Evolutionary conservation across 2,888 invertebrate species (phyloP), one percentile per base, ranked within the genome.

Genomic region (Notodonta ziczac): DNA sequence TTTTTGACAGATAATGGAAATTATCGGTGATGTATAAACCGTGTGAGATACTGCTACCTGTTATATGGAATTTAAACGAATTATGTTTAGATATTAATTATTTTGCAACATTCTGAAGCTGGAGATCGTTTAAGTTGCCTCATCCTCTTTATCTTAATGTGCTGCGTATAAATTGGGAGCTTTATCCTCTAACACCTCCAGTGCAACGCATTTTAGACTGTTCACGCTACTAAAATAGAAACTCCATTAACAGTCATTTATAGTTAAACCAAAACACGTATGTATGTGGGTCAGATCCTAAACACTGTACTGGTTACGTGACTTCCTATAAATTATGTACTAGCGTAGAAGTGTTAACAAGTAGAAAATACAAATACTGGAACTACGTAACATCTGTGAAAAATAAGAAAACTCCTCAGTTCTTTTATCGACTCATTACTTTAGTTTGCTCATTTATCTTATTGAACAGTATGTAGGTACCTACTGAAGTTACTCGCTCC

Each of bases 211-310:
- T 57, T 56, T 51, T 42, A 56, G 32, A 61, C 60, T 54, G 58
- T 24, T 62, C 54, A 51, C 35, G n/a, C 51, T 62, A 52, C 60
- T 32, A 35, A 63, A 72, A 70, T 65, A 62, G 50, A 62, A 70
- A 56, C 50, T 65, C 61, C 63, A 70, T 70, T 72, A 70, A 61
- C 56, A 72, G 65, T 73, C 67, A 67, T 67, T 72, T 69, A 67
- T 59, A 62, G 73, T 70, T 64, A 65, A 50, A 56, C 57, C 70
- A 72, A 56, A 54, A 67, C 54, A 39, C 5, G 59, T 50, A 73
- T 61, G 58, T 70, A 55, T 70, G 71, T 60, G 60, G 56, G 52
- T 64, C 58, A 61, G 57, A 39, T 54, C 72, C 63, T 70, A 63
- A 46, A 56, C 61, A 66, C 62, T 67, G 64, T 72, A 66, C 72